Percentiles rank a stretch among this genome's conserved stretches.
Conservation (phyloP, 64 coral and sea anemone species). For the Stichodactyla mertensii region DNA sequence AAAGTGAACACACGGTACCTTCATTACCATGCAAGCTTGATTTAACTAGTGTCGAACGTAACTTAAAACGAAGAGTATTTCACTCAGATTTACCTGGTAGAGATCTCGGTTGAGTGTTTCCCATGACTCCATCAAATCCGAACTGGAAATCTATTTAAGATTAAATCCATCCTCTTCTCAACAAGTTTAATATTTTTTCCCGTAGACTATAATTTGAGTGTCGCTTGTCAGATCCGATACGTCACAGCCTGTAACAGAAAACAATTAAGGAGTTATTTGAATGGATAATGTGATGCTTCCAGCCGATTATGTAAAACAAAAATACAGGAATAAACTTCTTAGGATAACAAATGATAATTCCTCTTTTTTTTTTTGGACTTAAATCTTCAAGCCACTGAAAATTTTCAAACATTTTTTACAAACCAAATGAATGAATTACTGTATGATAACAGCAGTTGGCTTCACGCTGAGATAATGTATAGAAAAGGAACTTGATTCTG, state of each 20-base stretch:
- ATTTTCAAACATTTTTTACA: neutral
- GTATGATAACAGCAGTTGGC: neutral
- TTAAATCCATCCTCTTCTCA: neutral
- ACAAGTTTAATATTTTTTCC: neutral
- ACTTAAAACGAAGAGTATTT: neutral
- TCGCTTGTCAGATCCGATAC: neutral
- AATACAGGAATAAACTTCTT: neutral
- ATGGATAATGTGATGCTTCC: neutral
- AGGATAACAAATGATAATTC: neutral
- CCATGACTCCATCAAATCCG: slow-evolving; percentile 8
- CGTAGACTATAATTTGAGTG: slow-evolving; percentile 8
- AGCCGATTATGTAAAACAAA: neutral
- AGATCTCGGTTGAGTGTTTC: slow-evolving; percentile 9
- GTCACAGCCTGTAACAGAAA: slow-evolving; percentile 18
- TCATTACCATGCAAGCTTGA: neutral
- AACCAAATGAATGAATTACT: neutral
- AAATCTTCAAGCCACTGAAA: neutral
- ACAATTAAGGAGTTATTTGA: neutral
- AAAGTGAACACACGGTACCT: neutral
- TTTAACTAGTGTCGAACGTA: neutral
- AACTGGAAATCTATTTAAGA: neutral
- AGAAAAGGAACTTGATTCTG: neutral
- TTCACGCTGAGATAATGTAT: neutral
- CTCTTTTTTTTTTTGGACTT: neutral
- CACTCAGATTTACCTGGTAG: neutral